Evolutionary conservation across 2,888 invertebrate genomes (phyloP).

Genomic region (Dasypogon diadema): DNA sequence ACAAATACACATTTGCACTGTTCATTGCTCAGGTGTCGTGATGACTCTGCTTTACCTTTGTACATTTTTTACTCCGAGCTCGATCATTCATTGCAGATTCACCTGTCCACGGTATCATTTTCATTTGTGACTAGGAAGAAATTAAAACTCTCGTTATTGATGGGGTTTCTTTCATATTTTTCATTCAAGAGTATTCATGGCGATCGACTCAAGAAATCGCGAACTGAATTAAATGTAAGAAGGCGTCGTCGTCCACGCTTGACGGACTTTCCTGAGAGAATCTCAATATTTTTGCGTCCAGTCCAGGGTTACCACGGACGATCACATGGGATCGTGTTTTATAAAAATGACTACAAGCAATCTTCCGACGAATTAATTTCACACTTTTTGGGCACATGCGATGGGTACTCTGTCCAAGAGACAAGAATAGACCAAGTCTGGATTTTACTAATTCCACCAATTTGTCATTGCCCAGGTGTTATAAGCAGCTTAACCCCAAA

Average conservation of each 20-base stretch:
- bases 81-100: constrained; percentile 4
- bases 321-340: neutral
- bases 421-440: neutral
- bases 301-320: neutral
- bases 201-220: neutral
- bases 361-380: constrained; percentile 52
- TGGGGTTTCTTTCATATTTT: neutral
- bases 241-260: constrained; percentile 38
- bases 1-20: constrained; percentile 30
- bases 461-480: constrained; percentile 3
- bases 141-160: neutral
- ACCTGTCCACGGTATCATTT: neutral
- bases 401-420: neutral
- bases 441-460: neutral
- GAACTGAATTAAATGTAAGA: neutral
- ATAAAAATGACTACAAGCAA: constrained; percentile 18
- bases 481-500: neutral
- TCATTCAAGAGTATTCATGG: neutral
- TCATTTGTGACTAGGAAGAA: constrained; percentile 4
- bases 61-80: neutral
- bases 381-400: constrained; percentile 33
- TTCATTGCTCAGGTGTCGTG: neutral
- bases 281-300: neutral
- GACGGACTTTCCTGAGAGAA: constrained; percentile 53
- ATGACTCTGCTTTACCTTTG: constrained; percentile 15